Conservation (phyloP, 2,113 vertebrate genomes). For the Alexandromys fortis region DNA sequence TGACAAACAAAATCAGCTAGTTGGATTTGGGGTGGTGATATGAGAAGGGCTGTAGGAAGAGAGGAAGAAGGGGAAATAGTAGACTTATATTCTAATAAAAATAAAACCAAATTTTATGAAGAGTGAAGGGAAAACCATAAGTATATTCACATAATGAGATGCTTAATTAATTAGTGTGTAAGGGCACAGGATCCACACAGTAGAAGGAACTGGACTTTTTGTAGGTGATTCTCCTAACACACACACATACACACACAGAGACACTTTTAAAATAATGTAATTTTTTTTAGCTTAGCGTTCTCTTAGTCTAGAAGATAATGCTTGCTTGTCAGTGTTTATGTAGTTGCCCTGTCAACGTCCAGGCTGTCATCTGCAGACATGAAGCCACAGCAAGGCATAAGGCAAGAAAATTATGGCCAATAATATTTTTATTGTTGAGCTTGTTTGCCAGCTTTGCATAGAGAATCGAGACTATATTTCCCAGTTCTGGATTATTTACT, state of each 20-base stretch:
- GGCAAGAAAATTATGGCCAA: conserved; percentile 71
- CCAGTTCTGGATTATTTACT: conserved; percentile 54
- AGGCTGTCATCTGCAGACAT: conserved; percentile 54
- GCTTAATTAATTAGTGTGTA: background rate
- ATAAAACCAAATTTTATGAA: background rate
- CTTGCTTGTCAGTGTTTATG: conserved; percentile 53
- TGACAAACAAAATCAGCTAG: background rate
- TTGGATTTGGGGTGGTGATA: background rate
- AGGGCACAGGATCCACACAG: background rate
- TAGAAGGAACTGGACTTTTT: background rate
- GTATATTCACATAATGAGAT: background rate
- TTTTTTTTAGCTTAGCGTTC: background rate
- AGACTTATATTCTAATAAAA: background rate
- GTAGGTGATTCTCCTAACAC: background rate
- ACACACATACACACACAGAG: background rate
- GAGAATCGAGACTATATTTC: conserved; percentile 8
- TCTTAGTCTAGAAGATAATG: conserved; percentile 36
- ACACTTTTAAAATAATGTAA: too few species aligned
- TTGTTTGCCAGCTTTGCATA: conserved; percentile 58
- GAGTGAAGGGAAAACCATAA: background rate
- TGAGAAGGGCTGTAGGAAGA: background rate
- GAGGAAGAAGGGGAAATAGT: background rate
- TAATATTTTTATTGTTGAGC: conserved; percentile 50
- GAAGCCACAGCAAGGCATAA: conserved; percentile 75
- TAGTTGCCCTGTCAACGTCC: conserved; percentile 59